phyloP scores from a whole-genome alignment of 35 echinoderm and acorn worm species.

The Stichopus chloronotus region DNA sequence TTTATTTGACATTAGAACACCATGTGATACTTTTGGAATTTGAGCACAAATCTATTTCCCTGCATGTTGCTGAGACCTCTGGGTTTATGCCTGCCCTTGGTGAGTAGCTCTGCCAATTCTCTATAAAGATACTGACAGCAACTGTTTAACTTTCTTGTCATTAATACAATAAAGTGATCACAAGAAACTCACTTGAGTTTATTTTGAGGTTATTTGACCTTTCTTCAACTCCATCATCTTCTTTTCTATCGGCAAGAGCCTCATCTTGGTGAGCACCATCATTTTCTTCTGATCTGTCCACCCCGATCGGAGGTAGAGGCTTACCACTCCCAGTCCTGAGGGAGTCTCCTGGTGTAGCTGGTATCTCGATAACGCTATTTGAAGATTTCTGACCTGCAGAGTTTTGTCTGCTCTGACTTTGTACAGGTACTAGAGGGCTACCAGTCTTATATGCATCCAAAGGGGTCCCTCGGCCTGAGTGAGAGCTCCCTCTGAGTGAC shows the following conservation, averaged over 20 bases:
- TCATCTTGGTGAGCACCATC: constrained; percentile 12
- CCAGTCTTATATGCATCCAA: constrained; percentile 16
- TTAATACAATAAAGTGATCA: too few species aligned
- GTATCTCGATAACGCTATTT: constrained; percentile 12
- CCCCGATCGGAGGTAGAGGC: constrained; percentile 83
- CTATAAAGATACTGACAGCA: too few species aligned
- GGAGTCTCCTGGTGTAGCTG: constrained; percentile 34
- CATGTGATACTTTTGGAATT: too few species aligned
- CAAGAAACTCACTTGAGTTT: neutral
- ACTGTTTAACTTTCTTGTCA: too few species aligned
- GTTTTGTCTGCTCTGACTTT: constrained; percentile 51
- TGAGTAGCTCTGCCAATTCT: too few species aligned
- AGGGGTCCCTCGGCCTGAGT: constrained; percentile 28
- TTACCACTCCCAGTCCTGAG: constrained; percentile 80
- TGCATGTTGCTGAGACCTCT: too few species aligned
- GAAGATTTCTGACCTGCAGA: constrained; percentile 35
- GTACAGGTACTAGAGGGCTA: constrained; percentile 76
- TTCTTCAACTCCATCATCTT: constrained; percentile 23
- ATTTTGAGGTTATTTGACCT: neutral
- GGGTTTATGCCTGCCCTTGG: too few species aligned
- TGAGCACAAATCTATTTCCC: too few species aligned
- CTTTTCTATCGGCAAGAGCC: neutral
- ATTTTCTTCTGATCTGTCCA: constrained; percentile 18
- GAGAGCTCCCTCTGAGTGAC: constrained; percentile 44
- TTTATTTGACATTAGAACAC: too few species aligned